Base-by-base conservation (phyloP, 2,113 vertebrate genomes). In the Ailuropoda melanoleuca region DNA sequence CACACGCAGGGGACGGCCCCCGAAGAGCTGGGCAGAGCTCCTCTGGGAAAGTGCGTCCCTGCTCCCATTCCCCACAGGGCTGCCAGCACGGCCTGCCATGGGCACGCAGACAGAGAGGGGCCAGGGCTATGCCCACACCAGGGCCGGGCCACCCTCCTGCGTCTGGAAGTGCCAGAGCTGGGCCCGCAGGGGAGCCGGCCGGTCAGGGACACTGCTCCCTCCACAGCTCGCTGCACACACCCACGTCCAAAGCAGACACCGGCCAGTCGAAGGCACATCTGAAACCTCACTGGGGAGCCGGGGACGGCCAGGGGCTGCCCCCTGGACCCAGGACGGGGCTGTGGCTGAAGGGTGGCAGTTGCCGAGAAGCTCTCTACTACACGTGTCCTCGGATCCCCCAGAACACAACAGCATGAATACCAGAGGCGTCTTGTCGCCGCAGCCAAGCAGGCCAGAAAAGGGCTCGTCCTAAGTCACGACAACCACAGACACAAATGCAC, bases 401-500 rank as follows among this genome's bases (percentile, higher is more conserved):
- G 43, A 90, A 95, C 62, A 31, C 68, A 74, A 95, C 66, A 93
- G 92, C 43, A 95, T 87, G 78, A 64, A 90, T 90, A 78, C 97
- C 12, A 58, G 43, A 23, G 53, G 53, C 97, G 72, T 62, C 96
- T 93, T 18, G 4, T 92, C 62, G 95, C 53, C 81, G 72, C 60
- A 78, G 34, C 46, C 81, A 82, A 39, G 75, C 64, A 90, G 92
- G 90, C 84, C 96, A 88, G 90, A 94, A 64, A 55, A 68, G 68
- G 50, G 60, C 87, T 93, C 81, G 56, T 75, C 92, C 96, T 62
- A 80, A 96, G 95, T 93, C 95, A 96, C 55, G 81, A 92, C 80
- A 75, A 78, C 88, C 82, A 81, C 50, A 95, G 91, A 94, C 88
- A 82, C 68, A 39, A 53, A 60, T 3, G 12, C 0, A 70, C 34